These are phyloP conservation scores for Cinclus mexicanus DNA, from an alignment of 2,113 vertebrate genomes.

Conservation along the genomic window DNA sequence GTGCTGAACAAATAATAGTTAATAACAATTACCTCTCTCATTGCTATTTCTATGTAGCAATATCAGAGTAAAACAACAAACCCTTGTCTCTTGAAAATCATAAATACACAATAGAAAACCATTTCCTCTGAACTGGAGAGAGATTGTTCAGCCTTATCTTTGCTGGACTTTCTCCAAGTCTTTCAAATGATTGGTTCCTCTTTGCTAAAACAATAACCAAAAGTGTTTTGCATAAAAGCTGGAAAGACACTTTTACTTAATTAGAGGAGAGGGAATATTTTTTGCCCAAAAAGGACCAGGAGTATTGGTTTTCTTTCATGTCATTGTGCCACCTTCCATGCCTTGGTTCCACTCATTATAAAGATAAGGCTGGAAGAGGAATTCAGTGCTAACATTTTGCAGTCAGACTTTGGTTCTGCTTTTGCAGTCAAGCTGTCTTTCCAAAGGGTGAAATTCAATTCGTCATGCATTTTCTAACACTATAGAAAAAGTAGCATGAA, in stretches of 20 bases:
- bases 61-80: background rate
- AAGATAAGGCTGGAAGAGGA: background rate
- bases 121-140: background rate
- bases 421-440: background rate
- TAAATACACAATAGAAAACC: background rate
- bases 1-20: background rate
- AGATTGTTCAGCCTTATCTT: constrained; percentile 29
- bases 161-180: constrained; percentile 12
- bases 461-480: background rate
- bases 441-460: constrained; percentile 15
- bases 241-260: background rate
- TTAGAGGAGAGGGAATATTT: background rate
- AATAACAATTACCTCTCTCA: background rate
- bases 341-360: background rate
- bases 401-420: background rate
- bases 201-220: background rate
- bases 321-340: background rate
- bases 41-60: background rate
- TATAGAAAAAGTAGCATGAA: background rate
- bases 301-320: background rate
- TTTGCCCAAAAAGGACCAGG: background rate
- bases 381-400: background rate
- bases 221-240: background rate
- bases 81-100: background rate
- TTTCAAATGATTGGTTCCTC: background rate